These are phyloP conservation scores for Rhagium mordax DNA, from an alignment of 2,888 invertebrate genomes.

Conservation along the genomic window DNA sequence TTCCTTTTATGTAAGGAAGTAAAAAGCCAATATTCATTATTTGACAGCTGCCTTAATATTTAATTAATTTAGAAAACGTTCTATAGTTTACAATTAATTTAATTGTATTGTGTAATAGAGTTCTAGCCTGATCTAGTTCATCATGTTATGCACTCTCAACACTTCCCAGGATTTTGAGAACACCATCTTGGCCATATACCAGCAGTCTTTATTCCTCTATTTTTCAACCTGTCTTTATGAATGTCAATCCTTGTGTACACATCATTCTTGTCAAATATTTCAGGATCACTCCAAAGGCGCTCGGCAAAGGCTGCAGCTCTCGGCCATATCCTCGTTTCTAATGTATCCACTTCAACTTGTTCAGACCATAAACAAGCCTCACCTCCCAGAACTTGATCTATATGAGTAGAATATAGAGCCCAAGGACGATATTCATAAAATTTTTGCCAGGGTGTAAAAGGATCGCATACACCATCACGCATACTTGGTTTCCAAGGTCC, in stretches of 20 bases:
- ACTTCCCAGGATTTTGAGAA: conserved; percentile 75
- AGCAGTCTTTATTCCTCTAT: conserved; percentile 76
- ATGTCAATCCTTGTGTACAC: conserved; percentile 78
- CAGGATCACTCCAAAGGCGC: conserved; percentile 79
- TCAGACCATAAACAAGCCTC: conserved; percentile 89
- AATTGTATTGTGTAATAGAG: too few species aligned
- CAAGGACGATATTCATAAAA: conserved; percentile 86
- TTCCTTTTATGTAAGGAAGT: too few species aligned
- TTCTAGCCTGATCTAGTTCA: background rate
- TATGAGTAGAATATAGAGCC: conserved; percentile 68
- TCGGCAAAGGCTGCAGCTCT: conserved; percentile 85
- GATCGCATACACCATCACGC: conserved; percentile 85
- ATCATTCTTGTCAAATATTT: conserved; percentile 69
- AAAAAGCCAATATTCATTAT: too few species aligned
- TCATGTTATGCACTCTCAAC: conserved; percentile 12
- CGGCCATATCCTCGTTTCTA: conserved; percentile 88
- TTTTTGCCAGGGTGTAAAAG: conserved; percentile 88
- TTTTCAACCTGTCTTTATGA: conserved; percentile 75
- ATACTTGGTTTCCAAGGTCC: conserved; percentile 84
- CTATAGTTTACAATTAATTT: too few species aligned
- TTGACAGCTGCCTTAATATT: too few species aligned
- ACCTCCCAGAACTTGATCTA: conserved; percentile 75
- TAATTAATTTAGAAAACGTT: too few species aligned
- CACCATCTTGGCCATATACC: conserved; percentile 85
- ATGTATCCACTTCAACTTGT: conserved; percentile 79